Conservation (phyloP, 2,888 invertebrate genomes). For the Platycnemis pennipes region DNA sequence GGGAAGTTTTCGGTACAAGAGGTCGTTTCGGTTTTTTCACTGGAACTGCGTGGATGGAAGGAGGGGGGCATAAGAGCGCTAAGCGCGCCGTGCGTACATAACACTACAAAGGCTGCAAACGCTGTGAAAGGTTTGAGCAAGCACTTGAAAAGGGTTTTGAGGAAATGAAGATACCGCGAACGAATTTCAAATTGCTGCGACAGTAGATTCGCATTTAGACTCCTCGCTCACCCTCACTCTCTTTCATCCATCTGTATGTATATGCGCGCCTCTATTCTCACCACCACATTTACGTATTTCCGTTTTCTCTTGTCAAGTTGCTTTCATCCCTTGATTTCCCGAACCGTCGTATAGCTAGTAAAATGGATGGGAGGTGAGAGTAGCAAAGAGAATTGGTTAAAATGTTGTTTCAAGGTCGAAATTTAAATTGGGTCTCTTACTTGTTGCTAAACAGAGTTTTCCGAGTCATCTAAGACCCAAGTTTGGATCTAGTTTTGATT, state of each 20-base stretch:
- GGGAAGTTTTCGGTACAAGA: background rate
- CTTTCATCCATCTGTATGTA: background rate
- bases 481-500: too few relatives aligned
- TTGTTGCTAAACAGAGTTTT: too few relatives aligned
- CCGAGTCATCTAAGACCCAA: too few relatives aligned
- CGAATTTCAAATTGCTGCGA: constrained; percentile 53
- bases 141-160: constrained; percentile 50
- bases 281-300: background rate
- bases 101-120: background rate
- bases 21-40: background rate
- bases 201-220: constrained; percentile 51
- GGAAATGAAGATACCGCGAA: constrained; percentile 50
- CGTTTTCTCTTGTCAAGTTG: constrained; percentile 25
- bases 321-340: background rate
- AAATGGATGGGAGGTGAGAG: background rate
- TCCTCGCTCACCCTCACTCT: background rate
- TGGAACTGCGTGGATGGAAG: background rate
- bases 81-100: background rate
- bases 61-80: background rate
- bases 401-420: background rate
- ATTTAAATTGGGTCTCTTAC: too few relatives aligned
- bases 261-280: constrained; percentile 7
- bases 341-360: background rate
- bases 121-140: constrained; percentile 31
- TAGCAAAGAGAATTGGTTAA: background rate